Percentiles rank a stretch among this genome's conserved stretches.
Evolutionary conservation across 2,113 vertebrate genomes (phyloP).

Genomic region (Tursiops truncatus): DNA sequence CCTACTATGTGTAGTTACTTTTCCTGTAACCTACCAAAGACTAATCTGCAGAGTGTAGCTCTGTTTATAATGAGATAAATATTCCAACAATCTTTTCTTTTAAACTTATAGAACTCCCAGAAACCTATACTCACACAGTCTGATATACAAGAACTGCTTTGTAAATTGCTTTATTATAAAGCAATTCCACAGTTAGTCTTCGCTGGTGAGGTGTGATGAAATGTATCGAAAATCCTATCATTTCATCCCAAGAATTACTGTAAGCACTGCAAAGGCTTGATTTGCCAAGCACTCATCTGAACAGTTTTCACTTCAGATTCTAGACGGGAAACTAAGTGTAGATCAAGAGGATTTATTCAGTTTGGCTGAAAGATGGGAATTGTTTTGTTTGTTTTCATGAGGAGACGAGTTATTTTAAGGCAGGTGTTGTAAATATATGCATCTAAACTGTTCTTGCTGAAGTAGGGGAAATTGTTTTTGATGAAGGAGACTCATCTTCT

Average conservation of each 20-base stretch:
- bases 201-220: background rate
- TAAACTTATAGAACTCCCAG: background rate
- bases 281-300: background rate
- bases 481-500: background rate
- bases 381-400: background rate
- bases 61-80: background rate
- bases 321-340: background rate
- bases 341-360: background rate
- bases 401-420: background rate
- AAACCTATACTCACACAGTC: background rate
- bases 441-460: background rate
- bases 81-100: background rate
- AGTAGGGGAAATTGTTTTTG: background rate
- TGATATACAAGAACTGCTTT: background rate
- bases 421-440: background rate
- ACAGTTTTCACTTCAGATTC: background rate
- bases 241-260: background rate
- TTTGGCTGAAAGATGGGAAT: background rate
- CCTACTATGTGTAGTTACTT: background rate
- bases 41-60: background rate
- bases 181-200: background rate
- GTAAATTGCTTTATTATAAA: background rate
- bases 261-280: background rate
- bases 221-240: background rate
- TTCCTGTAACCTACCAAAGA: background rate